Evolutionary conservation across 2,888 invertebrate genomes (phyloP), one percentile per base, ranked within the genome.

Genomic region (Ctena decussata): DNA sequence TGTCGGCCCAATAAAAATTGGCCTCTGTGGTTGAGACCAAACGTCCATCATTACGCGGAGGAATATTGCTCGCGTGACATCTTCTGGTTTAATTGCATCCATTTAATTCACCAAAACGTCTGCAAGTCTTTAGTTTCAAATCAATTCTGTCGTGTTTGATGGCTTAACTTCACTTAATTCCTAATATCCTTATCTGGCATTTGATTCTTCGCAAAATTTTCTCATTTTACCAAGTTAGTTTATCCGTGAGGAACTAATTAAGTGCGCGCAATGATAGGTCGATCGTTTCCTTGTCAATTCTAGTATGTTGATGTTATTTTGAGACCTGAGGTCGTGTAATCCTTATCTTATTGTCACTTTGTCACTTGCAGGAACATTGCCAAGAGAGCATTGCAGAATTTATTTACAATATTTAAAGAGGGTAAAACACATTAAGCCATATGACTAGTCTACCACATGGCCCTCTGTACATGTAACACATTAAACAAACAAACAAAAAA

Each of bases 161-260:
- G 46, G 73, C 69, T 80, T 74, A 80, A 75, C 71, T 41, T 65
- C 46, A 30, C 65, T 69, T 80, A 75, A 80, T 69, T 80, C 44
- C 46, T 72, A 72, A 72, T 72, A 72, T 72, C 44, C 41, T 72
- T 72, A 72, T 72, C 72, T 72, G 41, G 46, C 72, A 72, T 72
- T 72, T 72, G 72, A 72, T 46, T 72, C 65, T 35, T 35, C 32
- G 65, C 65, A 35, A 65, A 65, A 65, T 12, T 35, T 65, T 65
- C 65, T 65, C 65, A 65, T 65, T 65, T 65, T 18, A 35, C 12
- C 65, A 35, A 65, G 35, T 30, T 21, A 77, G 74, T 80, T 74
- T 72, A 46, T 76, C 81, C 69, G 70, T 57, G 83, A 83, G 86
- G 84, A 86, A 86, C 86, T 74, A 86, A 86, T 86, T 86, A 84